Percentiles rank a stretch among this genome's conserved stretches.
These are phyloP conservation scores for Penaeus chinensis DNA, from an alignment of 1,140 invertebrate species.

Conservation along the genomic window DNA sequence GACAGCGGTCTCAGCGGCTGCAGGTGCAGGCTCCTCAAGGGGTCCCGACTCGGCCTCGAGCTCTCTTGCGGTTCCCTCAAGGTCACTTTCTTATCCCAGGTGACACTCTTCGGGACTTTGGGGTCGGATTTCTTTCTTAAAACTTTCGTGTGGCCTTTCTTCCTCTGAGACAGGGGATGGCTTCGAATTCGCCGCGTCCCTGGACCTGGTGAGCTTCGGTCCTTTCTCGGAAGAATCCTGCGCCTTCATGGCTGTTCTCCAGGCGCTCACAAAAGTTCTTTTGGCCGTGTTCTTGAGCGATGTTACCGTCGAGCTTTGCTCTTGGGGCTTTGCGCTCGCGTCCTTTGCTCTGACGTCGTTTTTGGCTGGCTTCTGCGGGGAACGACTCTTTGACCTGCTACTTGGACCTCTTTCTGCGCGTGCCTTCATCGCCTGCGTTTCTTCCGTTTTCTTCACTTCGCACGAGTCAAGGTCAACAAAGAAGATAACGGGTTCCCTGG, in stretches of 20 bases:
- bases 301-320: constrained; percentile 25
- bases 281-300: constrained; percentile 43
- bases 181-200: background rate
- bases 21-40: constrained; percentile 3
- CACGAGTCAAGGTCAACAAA: constrained; percentile 18
- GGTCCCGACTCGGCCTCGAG: constrained; percentile 18
- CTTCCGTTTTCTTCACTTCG: background rate
- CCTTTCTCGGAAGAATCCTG: constrained; percentile 24
- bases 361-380: background rate
- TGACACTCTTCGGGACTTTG: constrained; percentile 15
- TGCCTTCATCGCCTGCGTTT: background rate
- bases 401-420: background rate
- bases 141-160: background rate
- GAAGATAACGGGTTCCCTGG: constrained; percentile 45
- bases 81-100: constrained; percentile 4
- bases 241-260: constrained; percentile 38
- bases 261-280: constrained; percentile 42
- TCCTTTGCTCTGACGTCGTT: background rate
- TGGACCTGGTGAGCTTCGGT: background rate
- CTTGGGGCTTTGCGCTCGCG: background rate
- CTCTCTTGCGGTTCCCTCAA: background rate
- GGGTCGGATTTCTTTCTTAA: background rate
- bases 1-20: constrained; percentile 14
- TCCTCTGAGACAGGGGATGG: background rate
- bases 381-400: too few species aligned